Conservation (phyloP, 2,113 vertebrate genomes). For the Trachemys scripta region DNA sequence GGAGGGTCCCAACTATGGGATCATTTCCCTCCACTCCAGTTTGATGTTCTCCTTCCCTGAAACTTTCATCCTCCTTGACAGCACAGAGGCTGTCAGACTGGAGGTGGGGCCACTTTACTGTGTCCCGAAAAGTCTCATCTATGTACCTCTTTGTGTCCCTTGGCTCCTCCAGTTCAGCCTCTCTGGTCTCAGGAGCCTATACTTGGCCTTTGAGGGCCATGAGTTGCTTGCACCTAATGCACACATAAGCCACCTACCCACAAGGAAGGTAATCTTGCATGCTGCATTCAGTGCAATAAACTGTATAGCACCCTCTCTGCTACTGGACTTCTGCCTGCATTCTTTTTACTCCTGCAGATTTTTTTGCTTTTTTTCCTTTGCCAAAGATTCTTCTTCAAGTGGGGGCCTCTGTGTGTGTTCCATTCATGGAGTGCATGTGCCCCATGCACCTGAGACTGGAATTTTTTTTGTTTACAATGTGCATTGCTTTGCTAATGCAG, state of each 20-base stretch:
- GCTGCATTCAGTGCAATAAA: too few relatives aligned
- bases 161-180: too few relatives aligned
- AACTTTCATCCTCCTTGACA: not conserved
- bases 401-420: not conserved
- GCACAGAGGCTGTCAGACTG: not conserved
- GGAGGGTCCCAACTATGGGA: not conserved
- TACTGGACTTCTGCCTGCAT: not conserved
- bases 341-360: not conserved
- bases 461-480: not conserved
- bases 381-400: not conserved
- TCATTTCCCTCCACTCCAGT: not conserved
- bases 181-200: too few relatives aligned
- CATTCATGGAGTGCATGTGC: not conserved
- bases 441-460: not conserved
- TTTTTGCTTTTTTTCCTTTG: not conserved
- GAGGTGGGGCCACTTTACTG: too few relatives aligned
- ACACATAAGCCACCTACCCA: too few relatives aligned
- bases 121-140: too few relatives aligned
- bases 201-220: too few relatives aligned
- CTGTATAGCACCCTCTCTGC: not conserved
- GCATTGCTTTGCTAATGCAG: not conserved
- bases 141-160: too few relatives aligned
- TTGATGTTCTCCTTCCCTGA: not conserved
- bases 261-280: too few relatives aligned
- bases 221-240: too few relatives aligned